Conservation (phyloP, 2,113 vertebrate species). For the Gymnorhina tibicen region DNA sequence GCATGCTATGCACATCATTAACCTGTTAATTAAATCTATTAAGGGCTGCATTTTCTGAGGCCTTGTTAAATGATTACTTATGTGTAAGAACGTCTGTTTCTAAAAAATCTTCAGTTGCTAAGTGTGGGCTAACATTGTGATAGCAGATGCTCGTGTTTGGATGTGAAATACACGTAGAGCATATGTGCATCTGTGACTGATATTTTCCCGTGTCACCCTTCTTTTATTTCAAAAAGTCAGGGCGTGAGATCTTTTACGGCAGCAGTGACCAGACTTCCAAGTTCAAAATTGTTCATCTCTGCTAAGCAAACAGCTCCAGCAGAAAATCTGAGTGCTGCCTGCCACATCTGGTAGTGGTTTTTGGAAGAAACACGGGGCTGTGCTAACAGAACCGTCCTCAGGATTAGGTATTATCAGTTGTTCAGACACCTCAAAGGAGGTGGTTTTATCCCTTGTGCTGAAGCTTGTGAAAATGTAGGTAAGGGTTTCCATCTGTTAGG, state of each 20-base stretch:
- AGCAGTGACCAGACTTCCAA: not conserved
- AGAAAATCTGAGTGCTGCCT: not conserved
- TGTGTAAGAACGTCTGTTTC: not conserved
- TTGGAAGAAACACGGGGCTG: not conserved
- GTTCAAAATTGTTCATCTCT: not conserved
- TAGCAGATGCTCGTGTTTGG: not conserved
- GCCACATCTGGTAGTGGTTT: not conserved
- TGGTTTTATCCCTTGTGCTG: not conserved
- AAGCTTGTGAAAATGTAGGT: not conserved
- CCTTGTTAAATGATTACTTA: conserved; percentile 44
- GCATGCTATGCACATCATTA: conserved; percentile 40
- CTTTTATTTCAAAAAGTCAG: not conserved
- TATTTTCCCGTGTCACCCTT: not conserved
- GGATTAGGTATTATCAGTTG: not conserved
- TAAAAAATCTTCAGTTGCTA: not conserved
- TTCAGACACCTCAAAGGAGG: not conserved
- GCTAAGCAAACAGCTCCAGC: not conserved
- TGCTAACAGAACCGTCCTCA: not conserved
- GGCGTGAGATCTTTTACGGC: not conserved
- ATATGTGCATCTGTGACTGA: not conserved
- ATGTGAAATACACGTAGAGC: not conserved
- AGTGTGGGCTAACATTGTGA: not conserved
- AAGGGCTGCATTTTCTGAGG: conserved; percentile 18
- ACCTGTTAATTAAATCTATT: conserved; percentile 54
- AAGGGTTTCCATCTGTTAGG: not conserved